phyloP scores from a whole-genome alignment of 2,797 vertebrate genomes.

The Vespertilio murinus region DNA sequence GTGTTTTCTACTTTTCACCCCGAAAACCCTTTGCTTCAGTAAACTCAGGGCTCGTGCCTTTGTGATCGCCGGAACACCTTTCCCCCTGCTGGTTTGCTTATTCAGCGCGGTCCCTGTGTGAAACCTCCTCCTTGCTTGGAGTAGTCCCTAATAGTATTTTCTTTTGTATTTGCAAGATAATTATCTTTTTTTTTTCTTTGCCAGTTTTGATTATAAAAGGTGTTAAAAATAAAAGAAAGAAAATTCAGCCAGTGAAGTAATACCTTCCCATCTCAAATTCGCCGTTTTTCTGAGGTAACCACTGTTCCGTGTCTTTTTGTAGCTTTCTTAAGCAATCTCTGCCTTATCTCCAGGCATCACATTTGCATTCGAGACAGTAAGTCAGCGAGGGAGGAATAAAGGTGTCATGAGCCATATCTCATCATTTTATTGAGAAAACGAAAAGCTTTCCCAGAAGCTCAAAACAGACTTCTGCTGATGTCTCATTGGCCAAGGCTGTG shows the following conservation, averaged over 20 bases:
- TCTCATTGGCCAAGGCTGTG: neutral
- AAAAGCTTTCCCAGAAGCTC: neutral
- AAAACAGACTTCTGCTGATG: neutral
- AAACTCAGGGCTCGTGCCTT: neutral
- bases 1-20: neutral
- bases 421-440: constrained; percentile 21
- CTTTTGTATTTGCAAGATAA: neutral
- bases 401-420: neutral
- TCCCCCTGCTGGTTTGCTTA: neutral
- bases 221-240: neutral
- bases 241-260: neutral
- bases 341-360: neutral
- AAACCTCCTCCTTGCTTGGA: neutral
- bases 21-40: neutral
- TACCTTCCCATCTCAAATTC: constrained; percentile 3
- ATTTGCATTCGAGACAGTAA: constrained; percentile 31
- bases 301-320: neutral
- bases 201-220: neutral
- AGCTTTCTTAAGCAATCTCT: neutral
- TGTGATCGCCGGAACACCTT: neutral
- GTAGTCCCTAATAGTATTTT: neutral
- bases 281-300: neutral
- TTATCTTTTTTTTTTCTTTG: constrained; percentile 10
- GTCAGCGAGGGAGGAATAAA: neutral
- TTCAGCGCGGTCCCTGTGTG: neutral